Evolutionary conservation across 2,888 invertebrate genomes (phyloP).

Genomic region (Galeopsomyia nigrocyanea): DNA sequence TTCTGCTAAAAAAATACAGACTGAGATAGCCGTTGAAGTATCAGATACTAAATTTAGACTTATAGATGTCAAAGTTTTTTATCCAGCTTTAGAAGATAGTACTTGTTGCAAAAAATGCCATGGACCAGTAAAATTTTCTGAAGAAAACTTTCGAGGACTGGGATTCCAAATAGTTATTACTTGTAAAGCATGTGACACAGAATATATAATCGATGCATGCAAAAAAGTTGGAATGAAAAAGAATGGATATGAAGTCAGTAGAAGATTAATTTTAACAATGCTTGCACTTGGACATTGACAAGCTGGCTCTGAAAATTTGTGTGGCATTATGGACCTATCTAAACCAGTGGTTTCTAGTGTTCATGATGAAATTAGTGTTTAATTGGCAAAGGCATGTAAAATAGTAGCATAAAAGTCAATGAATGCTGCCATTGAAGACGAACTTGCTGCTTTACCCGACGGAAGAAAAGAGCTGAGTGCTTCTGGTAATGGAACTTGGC

Average conservation of each 20-base stretch:
- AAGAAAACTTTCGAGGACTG: not conserved
- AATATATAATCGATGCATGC: not conserved
- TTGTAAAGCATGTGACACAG: not conserved
- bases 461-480: too few relatives aligned
- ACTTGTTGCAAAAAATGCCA: too few relatives aligned
- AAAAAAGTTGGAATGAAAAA: not conserved
- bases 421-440: not conserved
- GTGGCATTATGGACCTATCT: not conserved
- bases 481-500: too few relatives aligned
- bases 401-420: too few relatives aligned
- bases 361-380: not conserved
- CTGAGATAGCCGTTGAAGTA: too few relatives aligned
- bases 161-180: not conserved
- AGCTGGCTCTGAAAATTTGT: not conserved
- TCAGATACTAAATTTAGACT: too few relatives aligned
- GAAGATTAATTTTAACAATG: not conserved
- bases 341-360: not conserved
- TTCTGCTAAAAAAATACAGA: too few relatives aligned
- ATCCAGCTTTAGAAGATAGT: too few relatives aligned
- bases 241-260: not conserved
- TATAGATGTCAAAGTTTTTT: too few relatives aligned
- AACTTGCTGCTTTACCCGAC: not conserved
- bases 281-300: not conserved
- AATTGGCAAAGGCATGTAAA: not conserved
- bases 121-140: not conserved